phyloP scores from a whole-genome alignment of 2,113 vertebrate species.

The Burhinus oedicnemus region DNA sequence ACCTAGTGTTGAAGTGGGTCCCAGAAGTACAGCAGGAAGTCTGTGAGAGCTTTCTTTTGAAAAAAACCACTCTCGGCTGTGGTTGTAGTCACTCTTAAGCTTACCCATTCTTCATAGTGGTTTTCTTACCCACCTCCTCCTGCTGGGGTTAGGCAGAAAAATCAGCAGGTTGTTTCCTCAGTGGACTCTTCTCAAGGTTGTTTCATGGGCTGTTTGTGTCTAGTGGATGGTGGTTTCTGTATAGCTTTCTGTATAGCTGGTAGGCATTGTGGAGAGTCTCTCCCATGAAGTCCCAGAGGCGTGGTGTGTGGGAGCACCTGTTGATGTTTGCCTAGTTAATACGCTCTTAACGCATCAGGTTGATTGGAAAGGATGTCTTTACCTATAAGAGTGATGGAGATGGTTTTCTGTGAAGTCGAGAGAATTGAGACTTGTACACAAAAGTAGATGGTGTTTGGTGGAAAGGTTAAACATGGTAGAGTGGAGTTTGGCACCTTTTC shows the following conservation, averaged over 20 bases:
- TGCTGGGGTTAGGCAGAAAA: neutral
- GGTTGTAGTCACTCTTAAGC: neutral
- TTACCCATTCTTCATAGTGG: neutral
- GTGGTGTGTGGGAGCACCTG: neutral
- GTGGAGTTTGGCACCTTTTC: neutral
- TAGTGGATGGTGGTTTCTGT: neutral
- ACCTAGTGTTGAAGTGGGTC: neutral
- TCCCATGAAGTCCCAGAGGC: neutral
- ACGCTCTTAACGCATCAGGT: fast-evolving
- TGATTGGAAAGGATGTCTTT: neutral
- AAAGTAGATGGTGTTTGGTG: neutral
- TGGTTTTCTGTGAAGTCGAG: neutral
- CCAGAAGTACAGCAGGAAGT: neutral
- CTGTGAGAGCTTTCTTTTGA: neutral
- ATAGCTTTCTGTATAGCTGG: neutral
- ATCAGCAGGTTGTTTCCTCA: neutral
- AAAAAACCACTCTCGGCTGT: neutral
- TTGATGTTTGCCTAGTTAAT: neutral
- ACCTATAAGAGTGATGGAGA: neutral
- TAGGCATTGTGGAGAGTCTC: neutral
- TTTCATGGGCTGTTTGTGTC: neutral
- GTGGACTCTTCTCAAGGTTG: neutral
- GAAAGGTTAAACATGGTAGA: neutral
- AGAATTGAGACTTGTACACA: neutral
- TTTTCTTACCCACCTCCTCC: neutral